Evolutionary conservation across 2,888 invertebrate species (phyloP).

Genomic region (Phyto melanocephala): DNA sequence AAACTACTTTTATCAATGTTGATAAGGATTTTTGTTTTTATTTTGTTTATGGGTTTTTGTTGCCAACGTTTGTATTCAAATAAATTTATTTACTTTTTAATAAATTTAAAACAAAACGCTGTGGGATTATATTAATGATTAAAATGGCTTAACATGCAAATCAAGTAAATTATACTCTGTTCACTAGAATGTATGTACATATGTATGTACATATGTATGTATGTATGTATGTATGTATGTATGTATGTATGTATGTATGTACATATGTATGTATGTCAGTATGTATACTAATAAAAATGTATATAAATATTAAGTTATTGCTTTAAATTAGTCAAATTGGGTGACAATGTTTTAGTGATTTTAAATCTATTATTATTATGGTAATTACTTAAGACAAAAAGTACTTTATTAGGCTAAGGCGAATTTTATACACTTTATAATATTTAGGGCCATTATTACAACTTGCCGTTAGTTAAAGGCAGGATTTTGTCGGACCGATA

Average conservation of each 20-base stretch:
- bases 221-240: too few relatives aligned
- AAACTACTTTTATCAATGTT: slow-evolving; percentile 12
- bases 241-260: background rate
- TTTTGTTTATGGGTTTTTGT: background rate
- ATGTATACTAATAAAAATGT: background rate
- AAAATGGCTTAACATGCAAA: slow-evolving; percentile 55
- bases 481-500: too few relatives aligned
- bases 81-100: background rate
- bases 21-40: slow-evolving; percentile 46
- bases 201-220: slow-evolving; percentile 5
- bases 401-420: too few relatives aligned
- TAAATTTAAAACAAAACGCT: slow-evolving; percentile 37
- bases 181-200: background rate
- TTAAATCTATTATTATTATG: too few relatives aligned
- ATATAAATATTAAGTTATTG: slow-evolving; percentile 26
- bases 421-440: too few relatives aligned
- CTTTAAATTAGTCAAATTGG: slow-evolving; percentile 25
- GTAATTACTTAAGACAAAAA: too few relatives aligned
- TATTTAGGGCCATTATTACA: too few relatives aligned
- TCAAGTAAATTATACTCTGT: background rate
- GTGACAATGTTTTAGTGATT: slow-evolving; percentile 23
- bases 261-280: background rate
- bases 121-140: slow-evolving; percentile 49
- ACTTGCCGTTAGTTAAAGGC: too few relatives aligned
- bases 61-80: background rate